These are phyloP conservation scores for Triplophysa dalaica DNA, from an alignment of 2,113 vertebrate genomes.

Conservation along the genomic window DNA sequence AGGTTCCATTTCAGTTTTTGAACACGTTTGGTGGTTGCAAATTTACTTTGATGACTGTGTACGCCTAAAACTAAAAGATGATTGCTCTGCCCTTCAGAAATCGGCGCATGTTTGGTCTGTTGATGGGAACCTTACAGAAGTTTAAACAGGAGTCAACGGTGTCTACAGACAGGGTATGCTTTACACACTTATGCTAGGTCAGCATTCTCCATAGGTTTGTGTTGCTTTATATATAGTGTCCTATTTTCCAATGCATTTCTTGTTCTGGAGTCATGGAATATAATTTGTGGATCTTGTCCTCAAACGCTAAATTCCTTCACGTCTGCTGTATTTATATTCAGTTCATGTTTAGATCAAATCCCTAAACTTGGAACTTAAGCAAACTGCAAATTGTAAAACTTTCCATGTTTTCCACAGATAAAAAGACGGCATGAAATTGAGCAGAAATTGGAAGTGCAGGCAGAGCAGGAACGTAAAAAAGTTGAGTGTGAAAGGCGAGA, in stretches of 20 bases:
- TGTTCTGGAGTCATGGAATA: neutral
- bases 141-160: slow-evolving; percentile 98
- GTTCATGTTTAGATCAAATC: neutral
- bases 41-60: neutral
- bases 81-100: slow-evolving; percentile 76
- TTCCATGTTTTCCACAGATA: slow-evolving; percentile 73
- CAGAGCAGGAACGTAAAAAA: slow-evolving; percentile 92
- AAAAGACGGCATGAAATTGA: slow-evolving; percentile 95
- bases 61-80: neutral
- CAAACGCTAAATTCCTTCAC: neutral
- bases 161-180: slow-evolving; percentile 87
- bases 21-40: neutral
- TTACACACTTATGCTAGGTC: neutral
- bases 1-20: slow-evolving; percentile 72
- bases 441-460: slow-evolving; percentile 97
- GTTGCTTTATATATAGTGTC: neutral
- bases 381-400: neutral
- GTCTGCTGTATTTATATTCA: neutral
- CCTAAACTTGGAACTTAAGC: neutral
- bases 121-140: slow-evolving; percentile 99
- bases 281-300: neutral
- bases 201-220: neutral
- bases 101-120: slow-evolving; percentile 98
- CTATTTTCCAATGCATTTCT: neutral
- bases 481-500: slow-evolving; percentile 93